phyloP scores from a whole-genome alignment of 2,113 vertebrate genomes.

The Hipposideros armiger region DNA sequence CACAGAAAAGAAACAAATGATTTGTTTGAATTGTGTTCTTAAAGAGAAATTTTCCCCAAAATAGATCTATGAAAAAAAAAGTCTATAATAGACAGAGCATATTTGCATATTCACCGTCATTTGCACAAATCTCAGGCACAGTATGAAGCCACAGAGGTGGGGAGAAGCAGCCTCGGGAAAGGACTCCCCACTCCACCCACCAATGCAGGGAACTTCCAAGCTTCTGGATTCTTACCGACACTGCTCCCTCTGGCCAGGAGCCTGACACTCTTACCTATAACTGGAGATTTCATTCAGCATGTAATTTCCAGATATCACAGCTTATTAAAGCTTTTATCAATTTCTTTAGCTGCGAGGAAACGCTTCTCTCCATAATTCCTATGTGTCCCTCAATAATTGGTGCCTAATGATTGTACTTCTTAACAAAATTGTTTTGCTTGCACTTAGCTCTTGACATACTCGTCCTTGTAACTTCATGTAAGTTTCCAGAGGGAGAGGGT shows the following conservation, averaged over 20 bases:
- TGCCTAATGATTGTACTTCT: not conserved
- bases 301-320: not conserved
- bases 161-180: fast-evolving
- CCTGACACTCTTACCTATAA: not conserved
- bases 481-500: not conserved
- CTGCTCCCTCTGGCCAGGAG: not conserved
- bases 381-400: not conserved
- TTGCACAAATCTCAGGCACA: not conserved
- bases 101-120: fast-evolving
- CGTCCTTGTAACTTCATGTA: not conserved
- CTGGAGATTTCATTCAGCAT: not conserved
- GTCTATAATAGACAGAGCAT: not conserved
- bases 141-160: not conserved
- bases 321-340: not conserved
- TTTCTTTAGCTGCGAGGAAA: not conserved
- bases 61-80: not conserved
- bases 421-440: not conserved
- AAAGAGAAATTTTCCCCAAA: not conserved
- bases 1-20: not conserved
- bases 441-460: not conserved
- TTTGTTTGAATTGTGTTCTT: not conserved
- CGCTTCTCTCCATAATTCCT: not conserved
- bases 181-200: no score
- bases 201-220: no score
- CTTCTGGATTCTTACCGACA: fast-evolving